Conservation (phyloP, 2,797 vertebrate species). For the Parauchenoglanis ngamensis region DNA sequence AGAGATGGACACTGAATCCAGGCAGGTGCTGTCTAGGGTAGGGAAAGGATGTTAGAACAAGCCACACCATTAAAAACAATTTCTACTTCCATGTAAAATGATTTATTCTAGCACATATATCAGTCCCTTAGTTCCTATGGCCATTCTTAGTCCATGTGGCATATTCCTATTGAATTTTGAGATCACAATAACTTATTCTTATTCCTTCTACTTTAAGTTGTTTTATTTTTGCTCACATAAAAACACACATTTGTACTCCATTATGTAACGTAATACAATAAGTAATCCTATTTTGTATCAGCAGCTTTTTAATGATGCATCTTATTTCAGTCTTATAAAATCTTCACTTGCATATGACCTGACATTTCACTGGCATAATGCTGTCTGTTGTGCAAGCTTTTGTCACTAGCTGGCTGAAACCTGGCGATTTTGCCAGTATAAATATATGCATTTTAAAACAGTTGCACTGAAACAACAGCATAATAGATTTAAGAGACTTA, state of each 20-base stretch:
- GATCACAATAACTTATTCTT: neutral
- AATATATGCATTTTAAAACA: neutral
- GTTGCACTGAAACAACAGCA: neutral
- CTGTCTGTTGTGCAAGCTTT: neutral
- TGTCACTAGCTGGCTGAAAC: neutral
- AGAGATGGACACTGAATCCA: conserved; percentile 50
- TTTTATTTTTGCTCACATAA: neutral
- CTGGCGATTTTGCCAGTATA: neutral
- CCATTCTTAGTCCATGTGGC: neutral
- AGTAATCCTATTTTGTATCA: neutral
- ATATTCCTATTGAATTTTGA: neutral
- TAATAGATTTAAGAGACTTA: neutral
- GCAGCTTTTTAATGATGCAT: neutral
- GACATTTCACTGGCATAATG: neutral
- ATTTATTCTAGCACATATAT: neutral
- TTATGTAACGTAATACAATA: neutral
- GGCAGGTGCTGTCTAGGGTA: conserved; percentile 72
- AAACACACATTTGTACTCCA: neutral
- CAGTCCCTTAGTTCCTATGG: neutral
- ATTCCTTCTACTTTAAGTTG: neutral
- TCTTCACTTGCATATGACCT: neutral
- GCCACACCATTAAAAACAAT: neutral
- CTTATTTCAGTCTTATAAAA: neutral
- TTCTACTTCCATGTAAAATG: neutral
- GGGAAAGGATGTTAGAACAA: neutral